These are phyloP conservation scores for Triplophysa tibetana DNA, from an alignment of 2,113 vertebrate species.

Conservation along the genomic window DNA sequence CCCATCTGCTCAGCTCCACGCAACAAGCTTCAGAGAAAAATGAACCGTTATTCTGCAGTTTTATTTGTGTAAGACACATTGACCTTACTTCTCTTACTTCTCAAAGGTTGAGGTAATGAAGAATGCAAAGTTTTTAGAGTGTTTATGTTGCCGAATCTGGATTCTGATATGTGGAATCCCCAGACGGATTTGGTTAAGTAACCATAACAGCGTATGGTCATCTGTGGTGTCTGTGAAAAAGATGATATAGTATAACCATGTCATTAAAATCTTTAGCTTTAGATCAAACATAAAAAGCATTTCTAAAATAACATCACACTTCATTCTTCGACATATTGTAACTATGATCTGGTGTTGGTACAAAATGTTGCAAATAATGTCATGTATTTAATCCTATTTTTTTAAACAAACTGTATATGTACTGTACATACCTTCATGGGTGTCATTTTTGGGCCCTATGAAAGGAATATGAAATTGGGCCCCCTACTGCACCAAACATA, in stretches of 20 bases:
- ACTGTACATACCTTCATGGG: too few species aligned
- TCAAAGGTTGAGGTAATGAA: slow-evolving; percentile 95
- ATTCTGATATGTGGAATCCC: slow-evolving; percentile 96
- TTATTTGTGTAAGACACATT: neutral
- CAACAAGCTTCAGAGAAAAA: slow-evolving; percentile 77
- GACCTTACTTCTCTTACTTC: slow-evolving; percentile 79
- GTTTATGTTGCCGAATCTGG: slow-evolving; percentile 94
- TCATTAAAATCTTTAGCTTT: too few species aligned
- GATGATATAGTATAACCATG: neutral
- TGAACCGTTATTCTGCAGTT: neutral
- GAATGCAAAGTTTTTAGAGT: slow-evolving; percentile 89
- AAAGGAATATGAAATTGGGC: too few species aligned
- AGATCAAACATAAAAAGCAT: slow-evolving; percentile 38
- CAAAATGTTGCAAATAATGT: neutral
- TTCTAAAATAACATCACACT: neutral
- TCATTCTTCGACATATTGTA: neutral
- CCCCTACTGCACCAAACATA: too few species aligned
- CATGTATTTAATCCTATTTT: too few species aligned
- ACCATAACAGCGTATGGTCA: slow-evolving; percentile 94
- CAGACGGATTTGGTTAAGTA: slow-evolving; percentile 94
- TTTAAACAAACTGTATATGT: too few species aligned
- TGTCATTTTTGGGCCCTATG: too few species aligned
- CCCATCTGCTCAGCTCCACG: slow-evolving; percentile 92
- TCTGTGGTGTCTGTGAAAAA: slow-evolving; percentile 83
- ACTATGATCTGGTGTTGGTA: neutral